phyloP scores from a whole-genome alignment of 1,140 invertebrate species.

The Andrena cerasifolii region DNA sequence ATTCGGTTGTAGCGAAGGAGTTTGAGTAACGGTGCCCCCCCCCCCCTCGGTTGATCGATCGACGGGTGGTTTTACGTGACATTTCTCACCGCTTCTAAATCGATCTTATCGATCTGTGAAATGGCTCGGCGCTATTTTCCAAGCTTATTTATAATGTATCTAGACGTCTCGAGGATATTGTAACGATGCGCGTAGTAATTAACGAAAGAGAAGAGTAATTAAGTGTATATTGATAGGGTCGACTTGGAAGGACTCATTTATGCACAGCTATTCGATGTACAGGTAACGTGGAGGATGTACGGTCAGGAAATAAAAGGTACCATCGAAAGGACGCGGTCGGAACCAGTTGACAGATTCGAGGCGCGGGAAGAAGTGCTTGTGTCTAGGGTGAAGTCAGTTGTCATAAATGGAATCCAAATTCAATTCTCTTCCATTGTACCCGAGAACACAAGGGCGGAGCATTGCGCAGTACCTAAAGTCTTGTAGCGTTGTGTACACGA shows the following conservation, averaged over 20 bases:
- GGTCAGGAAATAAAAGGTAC: not conserved
- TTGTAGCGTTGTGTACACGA: not conserved
- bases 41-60: too few species aligned
- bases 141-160: constrained; percentile 36
- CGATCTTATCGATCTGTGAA: constrained; percentile 30
- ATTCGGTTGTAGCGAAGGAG: too few species aligned
- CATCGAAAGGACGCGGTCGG: constrained; percentile 21
- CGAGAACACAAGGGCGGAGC: not conserved
- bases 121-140: constrained; percentile 24
- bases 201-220: constrained; percentile 13
- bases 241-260: constrained; percentile 19
- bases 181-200: constrained; percentile 28
- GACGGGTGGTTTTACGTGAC: not conserved
- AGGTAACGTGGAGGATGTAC: constrained; percentile 6
- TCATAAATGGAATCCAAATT: constrained; percentile 44
- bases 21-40: too few species aligned
- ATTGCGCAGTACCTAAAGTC: constrained; percentile 7
- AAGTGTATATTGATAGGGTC: constrained; percentile 34
- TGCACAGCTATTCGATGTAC: constrained; percentile 24
- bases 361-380: constrained; percentile 6
- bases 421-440: constrained; percentile 8
- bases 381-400: constrained; percentile 37
- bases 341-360: not conserved
- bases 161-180: constrained; percentile 28
- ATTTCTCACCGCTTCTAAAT: constrained; percentile 21